A percentile compares a stretch with the other conserved stretches of the same genome.
Evolutionary conservation across 2,888 invertebrate species (phyloP).

Genomic region (Mythimna lalbum): DNA sequence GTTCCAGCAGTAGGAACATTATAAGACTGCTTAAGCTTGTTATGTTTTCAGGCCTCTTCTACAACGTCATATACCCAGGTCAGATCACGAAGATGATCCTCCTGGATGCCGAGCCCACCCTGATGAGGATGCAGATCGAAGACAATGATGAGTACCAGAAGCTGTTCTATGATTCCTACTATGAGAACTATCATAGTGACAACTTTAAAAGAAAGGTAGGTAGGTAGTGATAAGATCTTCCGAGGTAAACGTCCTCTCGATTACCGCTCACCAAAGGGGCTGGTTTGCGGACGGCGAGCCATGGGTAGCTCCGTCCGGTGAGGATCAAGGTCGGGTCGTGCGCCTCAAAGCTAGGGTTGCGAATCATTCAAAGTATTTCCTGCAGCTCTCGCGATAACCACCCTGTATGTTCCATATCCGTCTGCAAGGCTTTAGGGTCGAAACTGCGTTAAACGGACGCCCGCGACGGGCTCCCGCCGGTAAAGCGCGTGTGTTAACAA

Average conservation of each 20-base stretch:
- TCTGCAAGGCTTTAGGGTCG: no score
- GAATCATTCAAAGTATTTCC: no score
- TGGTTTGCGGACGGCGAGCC: neutral
- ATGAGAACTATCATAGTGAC: conserved; percentile 73
- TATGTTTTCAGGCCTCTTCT: conserved; percentile 76
- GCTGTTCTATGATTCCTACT: conserved; percentile 76
- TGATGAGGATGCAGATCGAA: conserved; percentile 69
- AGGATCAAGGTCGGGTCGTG: neutral
- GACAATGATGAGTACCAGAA: conserved; percentile 74
- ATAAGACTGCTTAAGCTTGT: no score
- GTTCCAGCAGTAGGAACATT: no score
- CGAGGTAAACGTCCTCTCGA: no score
- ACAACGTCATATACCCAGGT: conserved; percentile 84
- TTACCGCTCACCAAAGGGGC: neutral
- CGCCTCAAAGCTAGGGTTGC: neutral
- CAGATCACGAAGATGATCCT: conserved; percentile 83
- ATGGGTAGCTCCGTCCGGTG: neutral
- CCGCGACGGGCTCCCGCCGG: no score
- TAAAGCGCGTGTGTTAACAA: no score
- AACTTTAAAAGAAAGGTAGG: conserved; percentile 64
- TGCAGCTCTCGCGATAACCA: no score
- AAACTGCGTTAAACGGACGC: no score
- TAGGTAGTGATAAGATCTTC: conserved; percentile 64
- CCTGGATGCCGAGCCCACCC: conserved; percentile 75
- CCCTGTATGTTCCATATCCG: no score